Percentiles rank a stretch among this genome's conserved stretches.
Evolutionary conservation across 2,888 invertebrate genomes (phyloP).

Genomic region (Polia nebulosa): DNA sequence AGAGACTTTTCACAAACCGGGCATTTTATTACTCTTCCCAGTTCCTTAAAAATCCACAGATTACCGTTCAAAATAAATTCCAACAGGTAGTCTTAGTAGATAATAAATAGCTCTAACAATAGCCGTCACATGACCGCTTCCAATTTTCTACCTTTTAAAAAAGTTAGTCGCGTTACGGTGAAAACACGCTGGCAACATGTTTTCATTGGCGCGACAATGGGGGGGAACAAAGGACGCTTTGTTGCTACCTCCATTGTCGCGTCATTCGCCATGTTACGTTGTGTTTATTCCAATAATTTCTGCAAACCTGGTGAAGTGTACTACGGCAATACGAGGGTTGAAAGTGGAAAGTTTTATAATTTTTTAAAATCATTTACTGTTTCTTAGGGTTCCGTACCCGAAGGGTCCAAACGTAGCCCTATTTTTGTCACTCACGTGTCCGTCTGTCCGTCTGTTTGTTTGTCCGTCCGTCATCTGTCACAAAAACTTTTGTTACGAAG

Average conservation of each 20-base stretch:
- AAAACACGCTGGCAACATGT: slow-evolving; percentile 69
- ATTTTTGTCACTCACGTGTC: too few relatives aligned
- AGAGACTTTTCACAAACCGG: background rate
- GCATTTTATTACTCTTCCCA: background rate
- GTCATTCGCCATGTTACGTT: slow-evolving; percentile 38
- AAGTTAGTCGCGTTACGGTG: slow-evolving; percentile 58
- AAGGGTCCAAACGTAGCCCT: too few relatives aligned
- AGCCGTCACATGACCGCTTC: slow-evolving; percentile 50
- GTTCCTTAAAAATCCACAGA: background rate
- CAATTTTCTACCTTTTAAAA: slow-evolving; percentile 67
- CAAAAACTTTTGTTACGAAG: too few relatives aligned
- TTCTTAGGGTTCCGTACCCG: too few relatives aligned
- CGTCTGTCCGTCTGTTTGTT: too few relatives aligned
- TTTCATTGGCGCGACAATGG: slow-evolving; percentile 68
- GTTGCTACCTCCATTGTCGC: slow-evolving; percentile 70
- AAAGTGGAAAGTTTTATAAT: background rate
- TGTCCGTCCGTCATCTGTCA: too few relatives aligned
- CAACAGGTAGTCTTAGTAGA: slow-evolving; percentile 17
- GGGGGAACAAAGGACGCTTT: slow-evolving; percentile 72
- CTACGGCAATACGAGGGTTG: background rate
- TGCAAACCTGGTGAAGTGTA: slow-evolving; percentile 16
- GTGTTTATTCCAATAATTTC: slow-evolving; percentile 61
- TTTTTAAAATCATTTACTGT: background rate
- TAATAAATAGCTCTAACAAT: slow-evolving; percentile 59
- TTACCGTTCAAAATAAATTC: background rate